Evolutionary conservation across 2,797 vertebrate genomes (phyloP).

Genomic region (Pantherophis alleghaniensis): DNA sequence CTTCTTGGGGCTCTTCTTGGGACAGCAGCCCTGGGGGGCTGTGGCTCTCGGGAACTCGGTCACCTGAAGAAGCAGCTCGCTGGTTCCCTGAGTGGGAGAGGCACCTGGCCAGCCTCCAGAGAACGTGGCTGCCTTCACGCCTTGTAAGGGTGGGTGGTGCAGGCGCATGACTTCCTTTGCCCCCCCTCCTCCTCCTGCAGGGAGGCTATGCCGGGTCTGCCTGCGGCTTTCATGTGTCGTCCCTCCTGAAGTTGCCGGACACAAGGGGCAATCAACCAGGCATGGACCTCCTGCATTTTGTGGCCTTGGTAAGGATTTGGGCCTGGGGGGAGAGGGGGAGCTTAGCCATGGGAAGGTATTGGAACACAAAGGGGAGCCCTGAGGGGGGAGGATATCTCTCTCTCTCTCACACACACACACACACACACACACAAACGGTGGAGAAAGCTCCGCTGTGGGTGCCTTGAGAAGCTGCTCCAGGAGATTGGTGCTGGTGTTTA

Average conservation of each 20-base stretch:
- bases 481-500: too few species aligned
- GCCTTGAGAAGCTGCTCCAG: not conserved
- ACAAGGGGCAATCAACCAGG: slow-evolving; percentile 85
- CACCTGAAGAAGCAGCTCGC: not conserved
- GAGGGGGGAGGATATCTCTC: not conserved
- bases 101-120: not conserved
- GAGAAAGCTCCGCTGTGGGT: not conserved
- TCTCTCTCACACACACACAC: too few species aligned
- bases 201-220: slow-evolving; percentile 84
- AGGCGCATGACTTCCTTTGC: not conserved
- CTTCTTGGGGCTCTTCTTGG: not conserved
- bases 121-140: not conserved
- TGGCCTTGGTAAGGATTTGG: slow-evolving; percentile 76
- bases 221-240: slow-evolving; percentile 78
- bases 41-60: rapidly evolving
- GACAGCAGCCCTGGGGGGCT: not conserved
- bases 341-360: not conserved
- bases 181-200: slow-evolving; percentile 55
- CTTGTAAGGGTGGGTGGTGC: not conserved
- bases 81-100: not conserved
- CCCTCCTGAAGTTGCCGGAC: slow-evolving; percentile 80
- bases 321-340: rapidly evolving
- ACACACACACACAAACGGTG: not conserved
- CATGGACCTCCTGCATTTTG: slow-evolving; percentile 87
- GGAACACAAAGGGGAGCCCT: not conserved